A percentile compares a stretch with the other conserved stretches of the same genome.
Conservation (phyloP, 2,113 vertebrate species). For the Tretioscincus oriximinensis region DNA sequence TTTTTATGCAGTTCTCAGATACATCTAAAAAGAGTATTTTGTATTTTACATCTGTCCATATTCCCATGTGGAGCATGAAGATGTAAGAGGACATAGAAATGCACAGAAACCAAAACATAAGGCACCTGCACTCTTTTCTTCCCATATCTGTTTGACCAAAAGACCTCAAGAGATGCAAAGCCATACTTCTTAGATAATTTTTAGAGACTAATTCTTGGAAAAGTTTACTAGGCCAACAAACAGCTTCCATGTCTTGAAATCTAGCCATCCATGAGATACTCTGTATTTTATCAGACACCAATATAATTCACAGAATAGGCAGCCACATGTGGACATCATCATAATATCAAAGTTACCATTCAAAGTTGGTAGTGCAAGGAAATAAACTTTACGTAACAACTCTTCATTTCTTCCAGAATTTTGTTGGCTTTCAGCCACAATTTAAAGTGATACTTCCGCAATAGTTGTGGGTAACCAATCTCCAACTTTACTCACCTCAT, state of each 20-base stretch:
- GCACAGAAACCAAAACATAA: not conserved
- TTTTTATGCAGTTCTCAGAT: not conserved
- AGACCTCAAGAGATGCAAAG: not conserved
- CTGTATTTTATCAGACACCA: not conserved
- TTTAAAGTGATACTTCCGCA: constrained; percentile 8
- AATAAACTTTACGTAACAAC: not conserved
- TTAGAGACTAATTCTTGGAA: not conserved
- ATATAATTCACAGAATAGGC: not conserved
- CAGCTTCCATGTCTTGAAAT: not conserved
- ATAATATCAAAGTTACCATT: not conserved
- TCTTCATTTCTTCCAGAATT: not conserved
- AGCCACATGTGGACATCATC: not conserved
- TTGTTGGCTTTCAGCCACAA: constrained; percentile 1
- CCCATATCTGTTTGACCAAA: not conserved
- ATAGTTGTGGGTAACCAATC: constrained; percentile 3
- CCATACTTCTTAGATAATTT: not conserved
- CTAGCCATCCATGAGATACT: not conserved
- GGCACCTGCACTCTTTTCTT: not conserved
- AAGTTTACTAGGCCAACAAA: not conserved
- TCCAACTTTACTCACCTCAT: constrained; percentile 20
- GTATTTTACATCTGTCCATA: not conserved
- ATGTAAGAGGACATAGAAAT: not conserved
- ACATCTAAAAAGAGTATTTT: not conserved
- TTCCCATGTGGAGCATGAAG: not conserved
- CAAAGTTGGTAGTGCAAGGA: not conserved